Base-by-base conservation (phyloP, 2,888 invertebrate genomes). In the Cotesia congregata region DNA sequence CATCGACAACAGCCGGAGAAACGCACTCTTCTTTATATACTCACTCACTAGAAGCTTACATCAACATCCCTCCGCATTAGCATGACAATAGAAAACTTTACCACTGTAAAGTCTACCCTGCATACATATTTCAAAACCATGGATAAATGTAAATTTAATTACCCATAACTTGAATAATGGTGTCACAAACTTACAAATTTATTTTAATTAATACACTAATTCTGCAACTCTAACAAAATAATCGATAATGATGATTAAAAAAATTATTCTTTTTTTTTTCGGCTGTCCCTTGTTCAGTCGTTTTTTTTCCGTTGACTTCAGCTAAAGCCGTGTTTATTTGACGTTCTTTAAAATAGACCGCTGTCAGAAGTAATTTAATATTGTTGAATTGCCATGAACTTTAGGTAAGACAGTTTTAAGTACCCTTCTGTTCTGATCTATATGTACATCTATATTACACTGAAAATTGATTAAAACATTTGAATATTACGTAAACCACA, bases 391-490 rank as follows among this genome's bases (percentile, higher is more conserved):
- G 65, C 65, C 65, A 65, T 65, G 17, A 65, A 65, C 65, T 65
- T 65, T 71, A 60, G 71, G 17, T 39, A 71, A 70, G 59, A 39
- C 59, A 70, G 39, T 62, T 61, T 41, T 39, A 62, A 71, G 71
- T 65, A 38, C 65, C 9, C 30, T 65, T 7, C 20, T 41, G 65
- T 65, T 7, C 20, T 41, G 17, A 40, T n/a, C 40, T 67, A 67
- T 50, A 40, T 40, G 40, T 68, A 3, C 30, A 30, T 30, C 30
- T 30, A 30, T 30, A 30, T 30, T 3, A 68, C 17, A 41, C 61
- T 7, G 9, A 62, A 71, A 62, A 38, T 62, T 39, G 40, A 71
- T 71, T 71, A 39, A 62, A 71, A 71, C 39, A 71, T 62, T 71
- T 71, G 7, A 15, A 71, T 39, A 39, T 61, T 61, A 61, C 41